These are phyloP conservation scores for Alviniconcha strummeri DNA, from an alignment of 2,888 invertebrate genomes.

Conservation along the genomic window DNA sequence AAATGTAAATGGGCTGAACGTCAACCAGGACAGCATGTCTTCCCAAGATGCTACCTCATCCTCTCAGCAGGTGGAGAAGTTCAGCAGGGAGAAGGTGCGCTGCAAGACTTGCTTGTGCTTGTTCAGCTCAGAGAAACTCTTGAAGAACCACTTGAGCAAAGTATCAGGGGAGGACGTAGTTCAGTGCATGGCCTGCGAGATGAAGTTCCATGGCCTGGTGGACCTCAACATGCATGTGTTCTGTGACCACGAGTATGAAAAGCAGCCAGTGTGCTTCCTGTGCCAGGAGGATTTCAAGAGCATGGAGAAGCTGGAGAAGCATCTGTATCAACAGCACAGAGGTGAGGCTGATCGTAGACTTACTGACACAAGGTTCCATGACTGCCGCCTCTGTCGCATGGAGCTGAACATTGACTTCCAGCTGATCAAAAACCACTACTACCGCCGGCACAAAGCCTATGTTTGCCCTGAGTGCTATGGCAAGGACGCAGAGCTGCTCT, in stretches of 20 bases:
- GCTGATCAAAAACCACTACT: constrained; percentile 33
- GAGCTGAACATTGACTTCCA: constrained; percentile 34
- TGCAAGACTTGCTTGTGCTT: constrained; percentile 28
- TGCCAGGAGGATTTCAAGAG: constrained; percentile 27
- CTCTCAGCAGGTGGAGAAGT: neutral
- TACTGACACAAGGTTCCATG: constrained; percentile 25
- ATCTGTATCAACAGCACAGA: constrained; percentile 21
- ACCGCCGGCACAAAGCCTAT: constrained; percentile 31
- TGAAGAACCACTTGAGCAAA: constrained; percentile 17
- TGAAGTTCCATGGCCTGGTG: constrained; percentile 29
- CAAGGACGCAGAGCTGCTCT: constrained; percentile 23
- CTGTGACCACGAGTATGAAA: constrained; percentile 35
- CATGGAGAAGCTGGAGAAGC: constrained; percentile 35
- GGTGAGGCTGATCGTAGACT: constrained; percentile 13
- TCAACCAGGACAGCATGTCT: constrained; percentile 12
- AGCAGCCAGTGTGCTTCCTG: constrained; percentile 29
- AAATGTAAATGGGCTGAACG: neutral
- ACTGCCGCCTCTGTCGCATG: constrained; percentile 29
- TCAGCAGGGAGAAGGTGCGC: constrained; percentile 20
- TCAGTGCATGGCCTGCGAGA: constrained; percentile 31
- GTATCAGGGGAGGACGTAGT: constrained; percentile 14
- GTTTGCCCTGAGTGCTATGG: constrained; percentile 34
- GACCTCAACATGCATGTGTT: constrained; percentile 33
- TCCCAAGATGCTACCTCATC: neutral
- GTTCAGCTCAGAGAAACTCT: constrained; percentile 10